Base-by-base conservation (phyloP, 2,113 vertebrate species). In the Dipodomys stephensi region DNA sequence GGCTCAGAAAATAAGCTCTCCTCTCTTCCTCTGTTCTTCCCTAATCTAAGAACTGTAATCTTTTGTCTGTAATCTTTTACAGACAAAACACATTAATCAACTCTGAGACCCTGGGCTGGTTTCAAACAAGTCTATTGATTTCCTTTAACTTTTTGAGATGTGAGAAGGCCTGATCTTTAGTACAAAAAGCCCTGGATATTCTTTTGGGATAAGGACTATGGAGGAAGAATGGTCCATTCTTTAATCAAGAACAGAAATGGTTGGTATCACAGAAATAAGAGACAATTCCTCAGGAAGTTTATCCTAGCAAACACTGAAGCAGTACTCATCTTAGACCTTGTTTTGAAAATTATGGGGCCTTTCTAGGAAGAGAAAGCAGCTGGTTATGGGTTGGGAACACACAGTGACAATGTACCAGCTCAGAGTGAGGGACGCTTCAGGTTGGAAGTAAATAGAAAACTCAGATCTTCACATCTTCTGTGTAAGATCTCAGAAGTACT, bases 391-490 rank as follows among this genome's bases (percentile, higher is more conserved):
- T 60, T 60, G 13, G 27, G 79, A 1, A 69, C 67, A 10, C 65
- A 76, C 12, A n/a, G 2, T 77, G 60, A 71, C 27, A 71, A 13
- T 64, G 9, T 44, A 16, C 20, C 32, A 78, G 53, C 32, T 82
- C 64, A 77, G 16, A 68, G 28, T 79, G 23, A 10, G 53, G 30
- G 28, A 3, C 67, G 80, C 35, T 85, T 77, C 64, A 72, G 27
- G 35, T 80, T 80, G 71, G 60, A 88, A 91, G 57, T 39, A 91
- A 95, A 27, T 72, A 69, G 35, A 64, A 83, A 68, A 90, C 57
- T 68, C 78, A 67, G 77, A 13, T 79, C 35, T 53, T 32, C 44
- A 39, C 27, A 15, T 68, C 67, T 44, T 91, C 73, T 68, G 73
- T 12, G 4, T 62, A 64, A 44, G 19, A 57, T 80, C 20, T 65